phyloP scores from a whole-genome alignment of 1,140 invertebrate genomes.

The Bactericera cockerelli region DNA sequence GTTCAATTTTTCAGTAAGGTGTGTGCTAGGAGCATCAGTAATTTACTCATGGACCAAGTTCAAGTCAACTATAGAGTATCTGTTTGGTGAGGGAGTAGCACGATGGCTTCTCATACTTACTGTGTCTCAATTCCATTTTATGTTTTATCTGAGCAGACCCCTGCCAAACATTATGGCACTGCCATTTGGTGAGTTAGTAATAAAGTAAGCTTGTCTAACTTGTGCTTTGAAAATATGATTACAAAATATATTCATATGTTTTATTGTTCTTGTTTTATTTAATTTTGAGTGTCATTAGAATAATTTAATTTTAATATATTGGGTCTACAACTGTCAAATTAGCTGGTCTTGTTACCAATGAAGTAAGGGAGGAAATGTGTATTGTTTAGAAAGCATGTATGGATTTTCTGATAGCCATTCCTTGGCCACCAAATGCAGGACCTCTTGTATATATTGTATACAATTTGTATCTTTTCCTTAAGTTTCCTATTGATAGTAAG shows the following conservation, averaged over 20 bases:
- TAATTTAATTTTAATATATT: too few species aligned
- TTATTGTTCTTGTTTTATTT: conserved; percentile 3
- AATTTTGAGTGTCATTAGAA: conserved; percentile 4
- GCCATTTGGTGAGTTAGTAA: conserved; percentile 56
- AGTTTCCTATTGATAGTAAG: too few species aligned
- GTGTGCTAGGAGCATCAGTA: conserved; percentile 56
- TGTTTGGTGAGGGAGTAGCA: conserved; percentile 61
- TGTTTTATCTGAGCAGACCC: conserved; percentile 88
- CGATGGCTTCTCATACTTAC: conserved; percentile 75
- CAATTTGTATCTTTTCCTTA: too few species aligned
- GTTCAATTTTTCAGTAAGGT: conserved; percentile 53
- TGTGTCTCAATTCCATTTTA: conserved; percentile 89
- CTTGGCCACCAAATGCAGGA: too few species aligned
- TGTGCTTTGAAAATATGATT: not conserved
- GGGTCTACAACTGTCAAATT: too few species aligned
- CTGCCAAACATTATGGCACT: conserved; percentile 94
- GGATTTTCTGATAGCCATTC: too few species aligned
- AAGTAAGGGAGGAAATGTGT: too few species aligned
- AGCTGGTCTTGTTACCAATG: too few species aligned
- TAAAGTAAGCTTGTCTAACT: too few species aligned
- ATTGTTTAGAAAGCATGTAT: too few species aligned
- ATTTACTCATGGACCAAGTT: conserved; percentile 57
- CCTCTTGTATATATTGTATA: too few species aligned
- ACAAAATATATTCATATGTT: not conserved
- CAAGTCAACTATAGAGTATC: conserved; percentile 46